phyloP scores from a whole-genome alignment of 2,888 invertebrate genomes.

The Carabus problematicus region DNA sequence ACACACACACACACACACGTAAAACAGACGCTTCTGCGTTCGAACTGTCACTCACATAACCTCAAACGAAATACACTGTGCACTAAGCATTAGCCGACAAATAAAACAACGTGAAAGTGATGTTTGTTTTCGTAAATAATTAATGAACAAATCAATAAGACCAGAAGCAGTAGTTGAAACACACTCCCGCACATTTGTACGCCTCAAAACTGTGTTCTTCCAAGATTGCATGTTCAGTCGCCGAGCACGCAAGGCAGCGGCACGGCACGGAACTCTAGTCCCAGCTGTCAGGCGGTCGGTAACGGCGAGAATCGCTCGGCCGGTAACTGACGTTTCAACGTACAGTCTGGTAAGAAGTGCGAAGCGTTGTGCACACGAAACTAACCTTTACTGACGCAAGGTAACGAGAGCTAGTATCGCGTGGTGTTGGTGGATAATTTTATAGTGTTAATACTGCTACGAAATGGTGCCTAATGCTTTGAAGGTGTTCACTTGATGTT shows the following conservation, averaged over 20 bases:
- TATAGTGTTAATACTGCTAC: conserved; percentile 57
- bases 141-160: conserved; percentile 41
- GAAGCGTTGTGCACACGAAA: not conserved
- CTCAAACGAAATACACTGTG: conserved; percentile 21
- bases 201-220: conserved; percentile 36
- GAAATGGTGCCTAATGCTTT: conserved; percentile 61
- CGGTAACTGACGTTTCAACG: not conserved
- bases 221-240: conserved; percentile 47
- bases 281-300: not conserved
- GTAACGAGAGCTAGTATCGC: conserved; percentile 44
- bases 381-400: conserved; percentile 2
- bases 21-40: not conserved
- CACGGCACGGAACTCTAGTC: conserved; percentile 4
- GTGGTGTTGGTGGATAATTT: conserved; percentile 51
- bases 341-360: not conserved
- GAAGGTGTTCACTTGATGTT: conserved; percentile 59
- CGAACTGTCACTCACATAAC: too few relatives aligned
- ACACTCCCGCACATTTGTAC: conserved; percentile 7
- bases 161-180: conserved; percentile 25
- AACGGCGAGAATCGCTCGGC: conserved; percentile 11
- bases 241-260: conserved; percentile 42
- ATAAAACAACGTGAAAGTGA: conserved; percentile 45
- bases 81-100: conserved; percentile 41
- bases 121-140: conserved; percentile 45
- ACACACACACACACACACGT: not conserved